Percentiles rank a stretch among this genome's conserved stretches.
Evolutionary conservation across 2,113 vertebrate genomes (phyloP).

Genomic region (Equus quagga): DNA sequence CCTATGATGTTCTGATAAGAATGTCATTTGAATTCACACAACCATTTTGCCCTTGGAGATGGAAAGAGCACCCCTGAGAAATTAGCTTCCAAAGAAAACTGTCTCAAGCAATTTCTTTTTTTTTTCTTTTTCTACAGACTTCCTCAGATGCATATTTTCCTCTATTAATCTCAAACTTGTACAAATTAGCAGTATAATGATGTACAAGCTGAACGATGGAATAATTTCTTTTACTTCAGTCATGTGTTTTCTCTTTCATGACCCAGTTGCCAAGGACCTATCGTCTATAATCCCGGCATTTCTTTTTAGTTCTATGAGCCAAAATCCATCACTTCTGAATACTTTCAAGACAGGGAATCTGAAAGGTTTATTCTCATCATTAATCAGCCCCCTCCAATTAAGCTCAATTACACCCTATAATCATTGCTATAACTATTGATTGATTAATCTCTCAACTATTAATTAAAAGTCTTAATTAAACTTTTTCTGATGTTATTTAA

Average conservation of each 20-base stretch:
- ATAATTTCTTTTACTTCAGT: conserved; percentile 65
- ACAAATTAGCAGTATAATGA: conserved; percentile 27
- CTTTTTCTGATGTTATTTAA: conserved; percentile 86
- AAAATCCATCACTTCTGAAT: conserved; percentile 84
- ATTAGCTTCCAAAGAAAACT: conserved; percentile 72
- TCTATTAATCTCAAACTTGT: conserved; percentile 32
- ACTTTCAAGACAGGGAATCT: conserved; percentile 84
- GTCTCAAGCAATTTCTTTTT: conserved; percentile 62
- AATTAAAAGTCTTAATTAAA: conserved; percentile 90
- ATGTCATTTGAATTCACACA: conserved; percentile 76
- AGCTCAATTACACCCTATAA: conserved; percentile 88
- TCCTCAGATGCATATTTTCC: conserved; percentile 46
- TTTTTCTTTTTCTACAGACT: not conserved
- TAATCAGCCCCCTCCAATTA: conserved; percentile 89
- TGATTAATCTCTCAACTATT: conserved; percentile 90
- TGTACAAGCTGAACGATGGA: conserved; percentile 53
- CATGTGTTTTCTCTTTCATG: conserved; percentile 52
- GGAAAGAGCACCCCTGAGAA: conserved; percentile 61
- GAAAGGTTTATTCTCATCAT: conserved; percentile 87
- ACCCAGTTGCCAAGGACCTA: conserved; percentile 44
- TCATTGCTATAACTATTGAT: conserved; percentile 90
- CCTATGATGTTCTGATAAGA: conserved; percentile 69
- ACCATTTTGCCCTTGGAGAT: conserved; percentile 65
- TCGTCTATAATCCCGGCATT: conserved; percentile 70
- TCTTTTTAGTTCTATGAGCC: conserved; percentile 72